Conservation (phyloP, 2,113 vertebrate genomes). For the Eira barbara region DNA sequence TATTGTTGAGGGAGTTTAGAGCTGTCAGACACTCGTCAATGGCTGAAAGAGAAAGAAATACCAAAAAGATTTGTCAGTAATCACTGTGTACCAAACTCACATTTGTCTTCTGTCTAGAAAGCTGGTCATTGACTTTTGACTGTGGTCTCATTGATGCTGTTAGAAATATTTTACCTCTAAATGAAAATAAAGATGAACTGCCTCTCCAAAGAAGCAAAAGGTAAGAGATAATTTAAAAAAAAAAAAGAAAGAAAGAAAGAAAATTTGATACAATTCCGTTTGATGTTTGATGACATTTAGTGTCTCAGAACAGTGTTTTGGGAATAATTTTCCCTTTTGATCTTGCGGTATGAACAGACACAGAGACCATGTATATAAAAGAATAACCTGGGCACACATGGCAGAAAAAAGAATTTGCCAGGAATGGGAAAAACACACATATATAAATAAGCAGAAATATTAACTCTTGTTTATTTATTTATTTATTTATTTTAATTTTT, state of each 20-base stretch:
- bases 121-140: background rate
- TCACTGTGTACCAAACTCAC: background rate
- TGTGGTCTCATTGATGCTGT: background rate
- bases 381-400: background rate
- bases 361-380: background rate
- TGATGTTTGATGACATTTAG: background rate
- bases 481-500: too few species aligned
- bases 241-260: background rate
- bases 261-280: background rate
- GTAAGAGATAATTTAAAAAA: background rate
- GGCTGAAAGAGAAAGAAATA: background rate
- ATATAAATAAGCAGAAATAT: background rate
- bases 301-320: background rate
- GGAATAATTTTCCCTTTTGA: background rate
- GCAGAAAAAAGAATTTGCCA: background rate
- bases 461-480: background rate
- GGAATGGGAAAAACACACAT: background rate
- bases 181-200: background rate
- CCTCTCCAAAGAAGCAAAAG: background rate
- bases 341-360: background rate
- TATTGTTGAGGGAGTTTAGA: background rate
- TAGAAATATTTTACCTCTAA: background rate
- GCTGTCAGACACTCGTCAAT: background rate
- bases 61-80: background rate
- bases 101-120: background rate